phyloP scores from a whole-genome alignment of 2,888 invertebrate genomes.

The Trissonchulus latispiculum region DNA sequence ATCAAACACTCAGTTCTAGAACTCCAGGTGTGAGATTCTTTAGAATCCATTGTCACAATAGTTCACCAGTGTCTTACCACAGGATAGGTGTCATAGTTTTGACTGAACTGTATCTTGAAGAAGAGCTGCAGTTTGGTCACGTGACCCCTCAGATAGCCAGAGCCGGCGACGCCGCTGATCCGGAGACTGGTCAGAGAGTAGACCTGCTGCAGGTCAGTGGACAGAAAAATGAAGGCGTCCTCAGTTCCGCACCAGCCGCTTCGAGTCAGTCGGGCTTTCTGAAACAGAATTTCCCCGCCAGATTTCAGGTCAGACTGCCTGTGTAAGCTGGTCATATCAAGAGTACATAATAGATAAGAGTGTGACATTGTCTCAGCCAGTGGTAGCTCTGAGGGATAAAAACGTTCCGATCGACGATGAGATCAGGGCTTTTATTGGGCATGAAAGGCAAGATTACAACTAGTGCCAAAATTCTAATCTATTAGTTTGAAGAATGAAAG shows the following conservation, averaged over 20 bases:
- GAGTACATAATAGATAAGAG: no score
- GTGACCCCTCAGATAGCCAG: slow-evolving; percentile 55
- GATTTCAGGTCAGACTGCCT: no score
- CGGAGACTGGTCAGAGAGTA: slow-evolving; percentile 55
- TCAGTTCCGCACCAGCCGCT: slow-evolving; percentile 56
- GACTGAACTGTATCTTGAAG: slow-evolving; percentile 83
- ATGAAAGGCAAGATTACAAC: no score
- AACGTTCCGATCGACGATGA: no score
- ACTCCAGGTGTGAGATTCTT: no score
- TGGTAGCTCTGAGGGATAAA: slow-evolving; percentile 14
- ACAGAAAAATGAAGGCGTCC: slow-evolving; percentile 88
- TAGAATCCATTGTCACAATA: no score
- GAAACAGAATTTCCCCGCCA: no score
- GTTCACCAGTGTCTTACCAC: slow-evolving; percentile 52
- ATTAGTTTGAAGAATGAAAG: no score
- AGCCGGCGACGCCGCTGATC: slow-evolving; percentile 40
- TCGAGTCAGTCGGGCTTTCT: slow-evolving; percentile 36
- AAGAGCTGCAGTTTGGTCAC: slow-evolving; percentile 93
- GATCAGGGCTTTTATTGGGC: no score
- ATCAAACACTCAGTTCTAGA: no score
- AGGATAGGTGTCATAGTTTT: slow-evolving; percentile 91
- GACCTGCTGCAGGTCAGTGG: slow-evolving; percentile 85
- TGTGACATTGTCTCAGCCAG: background rate
- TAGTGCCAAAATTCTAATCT: no score
- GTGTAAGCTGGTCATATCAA: background rate